These are phyloP conservation scores for Nasua narica DNA, from an alignment of 2,797 vertebrate genomes.

Conservation along the genomic window DNA sequence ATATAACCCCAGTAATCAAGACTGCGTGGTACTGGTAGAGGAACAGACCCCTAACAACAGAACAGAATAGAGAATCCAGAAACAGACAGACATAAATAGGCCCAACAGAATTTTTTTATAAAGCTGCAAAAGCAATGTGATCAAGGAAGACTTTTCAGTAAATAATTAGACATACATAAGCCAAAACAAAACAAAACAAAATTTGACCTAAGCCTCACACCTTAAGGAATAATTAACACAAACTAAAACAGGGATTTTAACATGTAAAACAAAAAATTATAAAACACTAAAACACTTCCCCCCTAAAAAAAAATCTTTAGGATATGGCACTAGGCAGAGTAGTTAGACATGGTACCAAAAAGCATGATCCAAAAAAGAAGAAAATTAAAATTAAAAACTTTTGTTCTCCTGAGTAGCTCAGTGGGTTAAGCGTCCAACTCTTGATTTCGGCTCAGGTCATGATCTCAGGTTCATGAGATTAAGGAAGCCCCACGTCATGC, in stretches of 20 bases:
- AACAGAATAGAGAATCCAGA: not conserved
- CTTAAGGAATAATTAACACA: not conserved
- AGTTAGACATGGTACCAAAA: not conserved
- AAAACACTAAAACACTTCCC: not conserved
- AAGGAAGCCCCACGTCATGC: not conserved
- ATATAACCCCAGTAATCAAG: not conserved
- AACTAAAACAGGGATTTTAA: not conserved
- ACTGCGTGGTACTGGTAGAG: not conserved
- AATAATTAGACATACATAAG: not conserved
- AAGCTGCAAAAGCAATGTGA: not conserved
- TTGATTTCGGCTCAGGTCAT: not conserved
- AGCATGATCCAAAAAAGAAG: not conserved
- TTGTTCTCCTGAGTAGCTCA: not conserved
- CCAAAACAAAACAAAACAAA: not conserved
- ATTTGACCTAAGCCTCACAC: not conserved
- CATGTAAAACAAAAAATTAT: not conserved
- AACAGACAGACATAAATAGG: not conserved
- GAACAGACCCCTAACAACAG: too few species aligned
- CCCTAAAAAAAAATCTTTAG: not conserved
- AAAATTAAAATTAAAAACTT: not conserved
- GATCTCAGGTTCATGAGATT: not conserved
- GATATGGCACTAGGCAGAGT: not conserved
- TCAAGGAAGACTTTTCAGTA: not conserved
- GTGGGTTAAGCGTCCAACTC: not conserved
- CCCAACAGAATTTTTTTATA: not conserved